A percentile compares a stretch with the other conserved stretches of the same genome.
These are phyloP conservation scores for Eulithis prunata DNA, from an alignment of 2,888 invertebrate species.

Conservation along the genomic window DNA sequence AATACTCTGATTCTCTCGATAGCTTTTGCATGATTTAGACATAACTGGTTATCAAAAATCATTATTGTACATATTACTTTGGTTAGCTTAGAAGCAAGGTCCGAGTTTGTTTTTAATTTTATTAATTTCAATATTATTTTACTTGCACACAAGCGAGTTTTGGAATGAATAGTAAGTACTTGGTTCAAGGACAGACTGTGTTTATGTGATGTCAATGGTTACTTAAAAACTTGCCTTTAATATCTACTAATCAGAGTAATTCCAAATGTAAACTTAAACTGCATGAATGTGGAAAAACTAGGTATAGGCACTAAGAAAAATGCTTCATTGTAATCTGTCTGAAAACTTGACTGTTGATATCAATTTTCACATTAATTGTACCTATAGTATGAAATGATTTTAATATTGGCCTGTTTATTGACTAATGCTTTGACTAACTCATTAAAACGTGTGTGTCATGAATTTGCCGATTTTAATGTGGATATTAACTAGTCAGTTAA, in stretches of 20 bases:
- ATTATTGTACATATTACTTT: too few relatives aligned
- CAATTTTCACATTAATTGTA: neutral
- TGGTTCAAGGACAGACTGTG: slow-evolving; percentile 40
- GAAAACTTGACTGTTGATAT: too few relatives aligned
- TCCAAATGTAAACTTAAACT: too few relatives aligned
- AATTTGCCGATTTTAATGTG: too few relatives aligned
- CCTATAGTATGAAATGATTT: neutral
- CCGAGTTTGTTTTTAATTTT: neutral
- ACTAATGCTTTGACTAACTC: slow-evolving; percentile 1
- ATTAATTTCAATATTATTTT: slow-evolving; percentile 57
- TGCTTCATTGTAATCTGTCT: too few relatives aligned
- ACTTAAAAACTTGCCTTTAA: slow-evolving; percentile 14
- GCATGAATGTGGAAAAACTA: too few relatives aligned
- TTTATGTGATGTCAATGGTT: slow-evolving; percentile 45
- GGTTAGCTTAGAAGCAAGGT: neutral
- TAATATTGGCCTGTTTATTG: slow-evolving; percentile 4
- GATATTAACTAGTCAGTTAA: too few relatives aligned
- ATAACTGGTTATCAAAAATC: too few relatives aligned
- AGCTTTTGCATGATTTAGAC: too few relatives aligned
- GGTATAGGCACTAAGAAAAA: too few relatives aligned
- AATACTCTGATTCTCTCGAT: too few relatives aligned
- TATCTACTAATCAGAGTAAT: neutral
- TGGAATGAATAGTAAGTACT: slow-evolving; percentile 80
- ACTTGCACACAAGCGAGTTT: slow-evolving; percentile 78
- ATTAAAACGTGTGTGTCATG: neutral